Evolutionary conservation across 2,797 vertebrate species (phyloP), one percentile per base, ranked within the genome.

Genomic region (Gambelia wislizenii): DNA sequence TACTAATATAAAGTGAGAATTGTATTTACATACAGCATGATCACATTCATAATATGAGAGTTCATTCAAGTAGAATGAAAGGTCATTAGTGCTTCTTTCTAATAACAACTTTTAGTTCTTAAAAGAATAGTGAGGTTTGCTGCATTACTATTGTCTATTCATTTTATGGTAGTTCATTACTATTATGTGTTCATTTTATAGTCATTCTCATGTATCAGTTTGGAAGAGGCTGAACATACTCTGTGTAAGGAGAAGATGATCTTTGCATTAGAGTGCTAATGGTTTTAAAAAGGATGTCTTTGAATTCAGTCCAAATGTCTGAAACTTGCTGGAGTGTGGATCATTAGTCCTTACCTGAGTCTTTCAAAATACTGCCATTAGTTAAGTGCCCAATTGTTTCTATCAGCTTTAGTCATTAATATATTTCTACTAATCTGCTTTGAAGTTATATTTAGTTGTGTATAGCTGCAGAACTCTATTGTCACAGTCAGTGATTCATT

Each of bases 401-500:
- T 13, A 85, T 61, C 86, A 93, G 81, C 12, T 79, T 4, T 85
- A 77, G 79, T 95, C 89, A 91, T 90, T 84, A 72, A 91, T 92
- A 94, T 93, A 81, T 36, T 52, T 85, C 89, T 91, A 36, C 3
- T 88, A 25, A 83, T 89, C 86, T 90, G 76, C 81, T 82, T 91
- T 89, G 12, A 27, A 92, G 3, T 70, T 81, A 89, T 84, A 90
- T 89, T 93, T 93, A 92, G 42, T 87, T 72, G 64, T 82, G 83
- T 85, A 27, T 83, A 88, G 64, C 30, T 81, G 54, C 56, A 92
- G 86, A 91, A 90, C 72, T 74, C 61, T 92, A 59, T 88, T 94
- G 61, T 56, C 9, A 91, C 93, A 89, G 75, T 92, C 93, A 95
- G 93, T 90, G 77, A 92, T 81, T 91, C 80, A 86, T 87, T 93